phyloP scores from a whole-genome alignment of 2,888 invertebrate genomes.

The Aspidiotus rigidus region DNA sequence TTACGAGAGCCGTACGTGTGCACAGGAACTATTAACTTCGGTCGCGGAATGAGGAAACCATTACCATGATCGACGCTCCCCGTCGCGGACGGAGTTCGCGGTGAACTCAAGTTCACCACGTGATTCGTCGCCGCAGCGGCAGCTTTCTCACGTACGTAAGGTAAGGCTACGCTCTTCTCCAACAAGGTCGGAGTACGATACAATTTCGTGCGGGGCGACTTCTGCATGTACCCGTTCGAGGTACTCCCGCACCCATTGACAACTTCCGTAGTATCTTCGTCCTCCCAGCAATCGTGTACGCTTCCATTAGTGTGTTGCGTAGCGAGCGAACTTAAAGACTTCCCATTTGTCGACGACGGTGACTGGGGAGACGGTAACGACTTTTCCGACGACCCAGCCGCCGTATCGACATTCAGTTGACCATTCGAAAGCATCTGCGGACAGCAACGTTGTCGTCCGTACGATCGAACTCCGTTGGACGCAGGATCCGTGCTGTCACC shows the following conservation, averaged over 20 bases:
- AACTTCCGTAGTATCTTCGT: background rate
- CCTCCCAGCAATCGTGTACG: background rate
- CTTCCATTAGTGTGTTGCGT: background rate
- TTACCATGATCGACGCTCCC: slow-evolving; percentile 14
- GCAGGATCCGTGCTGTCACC: slow-evolving; percentile 2
- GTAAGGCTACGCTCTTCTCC: slow-evolving; percentile 19
- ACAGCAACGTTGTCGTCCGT: slow-evolving; percentile 6
- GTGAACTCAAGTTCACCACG: slow-evolving; percentile 12
- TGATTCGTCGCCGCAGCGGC: background rate
- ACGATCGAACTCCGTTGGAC: background rate
- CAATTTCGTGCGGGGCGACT: slow-evolving; percentile 14
- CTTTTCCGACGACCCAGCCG: background rate
- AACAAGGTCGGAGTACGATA: slow-evolving; percentile 30
- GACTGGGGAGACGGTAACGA: background rate
- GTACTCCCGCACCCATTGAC: background rate
- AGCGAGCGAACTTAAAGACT: no score
- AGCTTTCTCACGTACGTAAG: slow-evolving; percentile 4
- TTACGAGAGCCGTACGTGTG: slow-evolving; percentile 75
- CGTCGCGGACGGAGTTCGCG: slow-evolving; percentile 9
- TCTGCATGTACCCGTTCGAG: slow-evolving; percentile 17
- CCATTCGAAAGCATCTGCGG: background rate
- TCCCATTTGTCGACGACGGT: background rate
- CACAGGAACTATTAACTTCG: slow-evolving; percentile 76
- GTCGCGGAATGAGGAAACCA: slow-evolving; percentile 73
- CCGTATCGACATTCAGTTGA: background rate